Percentiles rank a stretch among this genome's conserved stretches.
These are phyloP conservation scores for Alethe diademata DNA, from an alignment of 2,113 vertebrate species.

Conservation along the genomic window DNA sequence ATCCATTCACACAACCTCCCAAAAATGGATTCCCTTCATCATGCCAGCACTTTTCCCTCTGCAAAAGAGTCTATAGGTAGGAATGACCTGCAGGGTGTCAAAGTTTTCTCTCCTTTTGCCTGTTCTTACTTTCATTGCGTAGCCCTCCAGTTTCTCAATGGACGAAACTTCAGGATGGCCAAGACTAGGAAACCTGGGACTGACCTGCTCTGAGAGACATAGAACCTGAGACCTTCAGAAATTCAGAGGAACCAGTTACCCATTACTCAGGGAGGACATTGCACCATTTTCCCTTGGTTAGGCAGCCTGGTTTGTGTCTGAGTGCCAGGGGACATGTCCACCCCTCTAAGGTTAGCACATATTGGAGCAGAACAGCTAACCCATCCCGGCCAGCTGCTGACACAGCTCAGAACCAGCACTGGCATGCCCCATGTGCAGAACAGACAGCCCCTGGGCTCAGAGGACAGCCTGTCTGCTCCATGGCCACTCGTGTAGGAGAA, in stretches of 20 bases:
- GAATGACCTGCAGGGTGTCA: background rate
- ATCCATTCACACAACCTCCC: background rate
- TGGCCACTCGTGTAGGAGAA: background rate
- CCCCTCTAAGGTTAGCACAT: background rate
- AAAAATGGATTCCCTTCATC: background rate
- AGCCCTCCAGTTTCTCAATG: background rate
- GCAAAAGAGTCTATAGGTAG: background rate
- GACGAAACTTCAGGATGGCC: background rate
- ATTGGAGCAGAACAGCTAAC: background rate
- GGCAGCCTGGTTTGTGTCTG: background rate
- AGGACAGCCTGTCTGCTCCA: background rate
- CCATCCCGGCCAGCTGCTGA: background rate
- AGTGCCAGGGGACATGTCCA: background rate
- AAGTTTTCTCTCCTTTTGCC: background rate
- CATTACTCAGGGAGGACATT: background rate
- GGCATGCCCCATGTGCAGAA: background rate
- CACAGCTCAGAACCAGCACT: background rate
- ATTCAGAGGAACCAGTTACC: background rate
- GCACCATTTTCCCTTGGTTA: background rate
- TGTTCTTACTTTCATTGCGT: background rate
- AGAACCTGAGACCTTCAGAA: background rate
- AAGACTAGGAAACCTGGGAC: background rate
- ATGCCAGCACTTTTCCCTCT: background rate
- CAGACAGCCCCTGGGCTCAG: background rate
- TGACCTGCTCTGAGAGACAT: background rate